phyloP scores from a whole-genome alignment of 1,140 invertebrate species.

The Subanguina moxae region DNA sequence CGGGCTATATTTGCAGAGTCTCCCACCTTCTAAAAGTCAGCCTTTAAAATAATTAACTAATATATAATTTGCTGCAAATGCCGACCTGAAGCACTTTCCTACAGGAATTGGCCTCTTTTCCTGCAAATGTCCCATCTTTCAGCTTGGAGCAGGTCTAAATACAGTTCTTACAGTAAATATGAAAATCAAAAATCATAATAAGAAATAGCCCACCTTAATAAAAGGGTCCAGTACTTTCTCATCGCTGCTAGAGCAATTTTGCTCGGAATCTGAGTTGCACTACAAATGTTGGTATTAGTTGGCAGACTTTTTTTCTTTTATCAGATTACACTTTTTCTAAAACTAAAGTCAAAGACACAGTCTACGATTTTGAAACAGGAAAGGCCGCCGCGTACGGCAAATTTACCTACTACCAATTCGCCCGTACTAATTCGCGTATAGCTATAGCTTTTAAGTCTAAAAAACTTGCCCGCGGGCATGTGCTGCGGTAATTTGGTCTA shows the following conservation, averaged over 20 bases:
- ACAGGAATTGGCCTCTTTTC: slow-evolving; percentile 31
- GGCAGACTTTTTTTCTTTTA: no score
- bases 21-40: no score
- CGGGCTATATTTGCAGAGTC: no score
- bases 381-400: no score
- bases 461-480: no score
- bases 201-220: slow-evolving; percentile 34
- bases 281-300: slow-evolving; percentile 21
- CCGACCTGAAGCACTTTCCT: slow-evolving; percentile 34
- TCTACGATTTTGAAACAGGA: no score
- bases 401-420: no score
- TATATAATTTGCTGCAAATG: neutral
- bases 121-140: slow-evolving; percentile 27
- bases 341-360: no score
- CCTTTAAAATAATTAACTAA: neutral
- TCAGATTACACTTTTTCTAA: no score
- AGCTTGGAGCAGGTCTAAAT: slow-evolving; percentile 30
- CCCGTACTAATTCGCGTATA: no score
- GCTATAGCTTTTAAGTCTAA: no score
- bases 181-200: neutral
- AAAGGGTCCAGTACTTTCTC: slow-evolving; percentile 28
- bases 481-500: no score
- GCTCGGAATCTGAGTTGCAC: slow-evolving; percentile 40
- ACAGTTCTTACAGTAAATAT: slow-evolving; percentile 11
- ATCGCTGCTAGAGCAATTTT: slow-evolving; percentile 30